These are phyloP conservation scores for Melikaiella ostensackeni DNA, from an alignment of 2,888 invertebrate species.

Conservation along the genomic window DNA sequence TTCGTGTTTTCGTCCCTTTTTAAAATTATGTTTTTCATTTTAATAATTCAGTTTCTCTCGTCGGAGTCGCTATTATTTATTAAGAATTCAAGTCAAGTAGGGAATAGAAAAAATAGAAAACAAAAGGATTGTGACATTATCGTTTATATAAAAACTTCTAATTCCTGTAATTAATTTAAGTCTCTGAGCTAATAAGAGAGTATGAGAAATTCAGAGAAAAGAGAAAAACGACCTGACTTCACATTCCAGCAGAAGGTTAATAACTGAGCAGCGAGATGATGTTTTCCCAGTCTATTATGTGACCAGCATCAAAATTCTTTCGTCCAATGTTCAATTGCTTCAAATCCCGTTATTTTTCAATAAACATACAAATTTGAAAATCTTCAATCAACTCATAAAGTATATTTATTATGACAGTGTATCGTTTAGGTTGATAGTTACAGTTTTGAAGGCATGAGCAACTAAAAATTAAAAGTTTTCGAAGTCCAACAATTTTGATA, in stretches of 20 bases:
- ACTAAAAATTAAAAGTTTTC: no score
- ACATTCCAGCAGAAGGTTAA: constrained; percentile 26
- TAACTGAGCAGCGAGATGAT: constrained; percentile 28
- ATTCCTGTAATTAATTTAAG: constrained; percentile 12
- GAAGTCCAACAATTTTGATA: no score
- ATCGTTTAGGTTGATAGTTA: no score
- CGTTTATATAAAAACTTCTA: background rate
- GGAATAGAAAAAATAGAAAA: background rate
- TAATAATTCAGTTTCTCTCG: background rate
- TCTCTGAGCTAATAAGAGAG: constrained; percentile 9
- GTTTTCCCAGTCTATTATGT: constrained; percentile 28
- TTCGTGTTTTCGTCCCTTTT: background rate
- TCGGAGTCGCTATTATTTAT: background rate
- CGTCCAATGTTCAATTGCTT: background rate
- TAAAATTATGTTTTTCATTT: background rate
- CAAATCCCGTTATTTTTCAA: background rate
- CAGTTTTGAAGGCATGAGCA: no score
- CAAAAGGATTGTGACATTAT: background rate
- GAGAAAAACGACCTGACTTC: background rate
- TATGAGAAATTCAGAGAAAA: constrained; percentile 10
- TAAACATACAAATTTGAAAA: no score
- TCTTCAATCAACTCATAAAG: no score
- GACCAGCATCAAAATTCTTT: constrained; percentile 9
- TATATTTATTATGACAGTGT: no score
- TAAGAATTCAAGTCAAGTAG: background rate